phyloP scores from a whole-genome alignment of 2,113 vertebrate species.

The Brachypodius melanocephalos region DNA sequence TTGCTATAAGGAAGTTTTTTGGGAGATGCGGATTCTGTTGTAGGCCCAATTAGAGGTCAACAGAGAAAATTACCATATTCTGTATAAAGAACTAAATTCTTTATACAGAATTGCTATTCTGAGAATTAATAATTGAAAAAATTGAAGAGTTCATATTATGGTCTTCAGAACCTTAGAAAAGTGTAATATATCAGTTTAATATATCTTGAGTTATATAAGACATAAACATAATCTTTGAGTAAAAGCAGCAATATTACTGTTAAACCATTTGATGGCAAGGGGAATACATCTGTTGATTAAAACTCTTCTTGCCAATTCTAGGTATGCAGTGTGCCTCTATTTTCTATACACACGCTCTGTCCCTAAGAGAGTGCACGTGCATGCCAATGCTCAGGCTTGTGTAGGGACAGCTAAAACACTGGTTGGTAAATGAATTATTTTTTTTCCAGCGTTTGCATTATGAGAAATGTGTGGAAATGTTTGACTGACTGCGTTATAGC shows the following conservation, averaged over 20 bases:
- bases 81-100: not conserved
- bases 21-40: not conserved
- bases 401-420: not conserved
- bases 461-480: slow-evolving; percentile 35
- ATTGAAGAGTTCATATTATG: not conserved
- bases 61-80: not conserved
- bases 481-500: slow-evolving; percentile 13
- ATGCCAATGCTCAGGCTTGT: not conserved
- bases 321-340: not conserved
- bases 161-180: not conserved
- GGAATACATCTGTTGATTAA: not conserved
- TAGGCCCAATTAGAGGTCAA: not conserved
- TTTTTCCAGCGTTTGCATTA: not conserved
- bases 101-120: not conserved
- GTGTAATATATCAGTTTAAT: not conserved
- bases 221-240: not conserved
- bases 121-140: not conserved
- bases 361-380: not conserved
- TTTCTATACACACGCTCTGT: not conserved
- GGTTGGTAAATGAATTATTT: not conserved
- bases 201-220: not conserved
- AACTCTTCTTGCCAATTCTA: not conserved
- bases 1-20: not conserved
- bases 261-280: not conserved
- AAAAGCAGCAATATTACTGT: not conserved